A percentile compares a stretch with the other conserved stretches of the same genome.
These are phyloP conservation scores for Xanthia togata DNA, from an alignment of 2,888 invertebrate species.

Conservation along the genomic window DNA sequence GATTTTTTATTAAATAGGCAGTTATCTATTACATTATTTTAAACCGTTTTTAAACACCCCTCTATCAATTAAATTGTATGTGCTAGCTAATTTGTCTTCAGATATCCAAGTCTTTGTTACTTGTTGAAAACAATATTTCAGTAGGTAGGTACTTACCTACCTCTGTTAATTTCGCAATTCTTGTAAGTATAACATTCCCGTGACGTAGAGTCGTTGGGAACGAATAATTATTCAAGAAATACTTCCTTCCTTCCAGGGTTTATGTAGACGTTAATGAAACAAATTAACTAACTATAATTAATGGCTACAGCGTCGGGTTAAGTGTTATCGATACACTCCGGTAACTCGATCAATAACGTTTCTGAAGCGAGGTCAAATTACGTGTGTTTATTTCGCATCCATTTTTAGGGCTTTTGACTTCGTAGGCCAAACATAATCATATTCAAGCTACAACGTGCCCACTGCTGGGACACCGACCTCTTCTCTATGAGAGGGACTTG, in stretches of 20 bases:
- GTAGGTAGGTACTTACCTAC: too few species aligned
- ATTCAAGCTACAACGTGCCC: neutral
- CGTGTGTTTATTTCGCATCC: neutral
- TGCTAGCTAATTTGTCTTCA: neutral
- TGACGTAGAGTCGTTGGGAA: neutral
- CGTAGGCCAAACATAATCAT: neutral
- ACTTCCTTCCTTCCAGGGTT: neutral
- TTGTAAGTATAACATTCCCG: neutral
- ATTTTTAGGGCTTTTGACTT: too few species aligned
- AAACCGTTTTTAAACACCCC: neutral
- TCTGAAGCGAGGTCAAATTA: neutral
- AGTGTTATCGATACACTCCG: neutral
- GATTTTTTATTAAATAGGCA: too few species aligned
- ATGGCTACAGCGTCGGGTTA: neutral
- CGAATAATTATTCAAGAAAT: neutral
- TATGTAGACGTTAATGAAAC: constrained; percentile 1
- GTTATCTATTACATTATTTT: neutral
- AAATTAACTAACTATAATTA: neutral
- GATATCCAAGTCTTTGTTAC: neutral
- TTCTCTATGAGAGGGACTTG: neutral
- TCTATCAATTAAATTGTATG: neutral
- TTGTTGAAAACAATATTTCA: neutral
- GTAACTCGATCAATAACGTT: constrained; percentile 16
- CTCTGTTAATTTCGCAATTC: neutral
- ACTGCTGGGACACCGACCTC: neutral